Evolutionary conservation across 53 echinoderm and acorn worm genomes (phyloP), one percentile per base, ranked within the genome.

Genomic region (Zoroaster sp.): DNA sequence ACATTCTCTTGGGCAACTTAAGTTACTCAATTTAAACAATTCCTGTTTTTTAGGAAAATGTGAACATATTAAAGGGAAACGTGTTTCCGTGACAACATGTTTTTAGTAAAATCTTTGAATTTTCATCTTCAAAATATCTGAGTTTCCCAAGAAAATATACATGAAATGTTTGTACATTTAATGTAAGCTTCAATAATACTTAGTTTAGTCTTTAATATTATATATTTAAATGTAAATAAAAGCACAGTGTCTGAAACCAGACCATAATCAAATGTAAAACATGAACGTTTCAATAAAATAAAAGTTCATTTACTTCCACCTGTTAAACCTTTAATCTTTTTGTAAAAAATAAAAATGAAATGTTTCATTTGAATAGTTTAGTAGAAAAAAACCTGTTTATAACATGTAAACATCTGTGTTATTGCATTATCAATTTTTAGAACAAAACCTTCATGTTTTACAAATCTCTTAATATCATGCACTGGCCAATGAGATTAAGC

Each of bases 171-270:
- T 36, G 9, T 40, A 74, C 74, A 74, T 74, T 74, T 40, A 5
- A 74, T 39, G 74, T 74, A 74, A 74, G 40, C 74, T 18, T 74
- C 74, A 74, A 74, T 74, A 74, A 74, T 74, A 74, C 42, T 74
- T 21, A n/a, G 36, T n/a, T 38, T 47, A 47, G 39, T 23, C 1
- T 37, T 21, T 74, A 21, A 74, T 34, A 71, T 74, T 9, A 74
- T 74, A 40, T 39, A 39, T 20, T 74, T 20, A 38, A 21, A 40
- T 73, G 37, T 38, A 30, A 74, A 74, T 40, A 74, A 74, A 41
- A 74, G 74, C 74, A 73, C 74, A 74, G 42, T 17, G 11, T 41
- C 74, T 39, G 74, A 4, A 17, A 43, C 74, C 74, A 74, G 74
- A 74, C 74, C 6, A 40, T 17, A 74, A 74, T 10, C 13, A 39